Evolutionary conservation across 2,113 vertebrate genomes (phyloP).

Genomic region (Pseudopodoces humilis): DNA sequence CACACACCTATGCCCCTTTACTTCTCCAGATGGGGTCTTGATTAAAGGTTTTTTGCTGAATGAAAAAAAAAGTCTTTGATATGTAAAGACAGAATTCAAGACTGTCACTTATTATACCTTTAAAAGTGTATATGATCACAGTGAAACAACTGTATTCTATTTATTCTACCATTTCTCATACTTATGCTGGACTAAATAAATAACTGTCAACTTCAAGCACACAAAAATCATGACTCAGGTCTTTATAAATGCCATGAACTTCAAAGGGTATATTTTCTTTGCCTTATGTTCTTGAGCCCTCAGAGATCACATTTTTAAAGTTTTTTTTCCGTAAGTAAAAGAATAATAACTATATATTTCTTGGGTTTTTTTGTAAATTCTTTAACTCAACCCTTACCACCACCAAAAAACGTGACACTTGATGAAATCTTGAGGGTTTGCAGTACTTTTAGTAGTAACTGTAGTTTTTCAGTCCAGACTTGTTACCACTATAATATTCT

Average conservation of each 20-base stretch:
- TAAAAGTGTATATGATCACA: background rate
- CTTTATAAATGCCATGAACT: slow-evolving; percentile 12
- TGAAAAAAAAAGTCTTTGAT: background rate
- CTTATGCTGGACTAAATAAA: background rate
- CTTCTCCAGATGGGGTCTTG: background rate
- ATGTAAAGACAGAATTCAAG: background rate
- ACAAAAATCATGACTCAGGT: background rate
- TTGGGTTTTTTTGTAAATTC: background rate
- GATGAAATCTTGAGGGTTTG: background rate
- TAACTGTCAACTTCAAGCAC: background rate
- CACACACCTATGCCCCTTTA: background rate
- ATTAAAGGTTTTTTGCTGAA: background rate
- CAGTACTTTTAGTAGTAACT: background rate
- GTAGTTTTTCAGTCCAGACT: background rate
- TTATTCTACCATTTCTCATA: background rate
- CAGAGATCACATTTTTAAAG: background rate
- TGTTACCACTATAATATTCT: background rate
- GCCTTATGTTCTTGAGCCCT: background rate
- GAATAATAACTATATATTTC: background rate
- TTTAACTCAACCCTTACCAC: background rate
- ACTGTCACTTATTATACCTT: background rate
- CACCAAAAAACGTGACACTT: background rate
- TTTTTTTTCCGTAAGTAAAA: background rate
- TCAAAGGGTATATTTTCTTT: background rate
- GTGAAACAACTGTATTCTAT: background rate